Percentiles rank a stretch among this genome's conserved stretches.
phyloP scores from a whole-genome alignment of 2,797 vertebrate species.

The Lepidocolaptes lacrymiger region DNA sequence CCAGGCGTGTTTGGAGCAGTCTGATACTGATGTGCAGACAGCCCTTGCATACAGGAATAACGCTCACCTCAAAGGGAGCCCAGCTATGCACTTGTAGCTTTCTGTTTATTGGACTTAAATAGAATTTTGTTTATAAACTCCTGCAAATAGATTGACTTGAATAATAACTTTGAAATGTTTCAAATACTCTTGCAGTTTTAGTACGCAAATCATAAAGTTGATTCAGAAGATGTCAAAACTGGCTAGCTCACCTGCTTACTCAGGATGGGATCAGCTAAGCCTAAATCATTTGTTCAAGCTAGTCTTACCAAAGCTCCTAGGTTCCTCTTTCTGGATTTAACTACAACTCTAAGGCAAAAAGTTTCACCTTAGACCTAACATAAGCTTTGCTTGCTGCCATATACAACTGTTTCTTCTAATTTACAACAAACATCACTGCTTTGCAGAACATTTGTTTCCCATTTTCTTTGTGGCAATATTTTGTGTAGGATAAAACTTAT shows the following conservation, averaged over 20 bases:
- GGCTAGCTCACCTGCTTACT: neutral
- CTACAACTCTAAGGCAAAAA: neutral
- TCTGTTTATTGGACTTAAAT: neutral
- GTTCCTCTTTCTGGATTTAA: neutral
- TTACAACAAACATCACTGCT: neutral
- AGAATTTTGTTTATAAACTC: neutral
- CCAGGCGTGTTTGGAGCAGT: neutral
- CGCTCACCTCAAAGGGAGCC: neutral
- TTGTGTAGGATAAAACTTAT: neutral
- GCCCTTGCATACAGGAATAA: neutral
- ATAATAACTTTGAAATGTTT: neutral
- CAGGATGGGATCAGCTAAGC: neutral
- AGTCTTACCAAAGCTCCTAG: neutral
- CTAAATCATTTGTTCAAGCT: neutral
- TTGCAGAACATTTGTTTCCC: neutral
- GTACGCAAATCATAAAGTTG: neutral
- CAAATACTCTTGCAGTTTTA: neutral
- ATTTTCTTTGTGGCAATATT: neutral
- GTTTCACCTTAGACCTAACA: accelerated
- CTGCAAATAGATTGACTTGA: neutral
- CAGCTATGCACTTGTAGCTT: neutral
- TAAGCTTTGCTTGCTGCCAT: neutral
- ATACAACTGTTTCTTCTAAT: neutral
- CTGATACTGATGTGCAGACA: neutral
- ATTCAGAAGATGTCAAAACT: neutral